Evolutionary conservation across 1,140 invertebrate species (phyloP).

Genomic region (Lysiphlebus fabarum): DNA sequence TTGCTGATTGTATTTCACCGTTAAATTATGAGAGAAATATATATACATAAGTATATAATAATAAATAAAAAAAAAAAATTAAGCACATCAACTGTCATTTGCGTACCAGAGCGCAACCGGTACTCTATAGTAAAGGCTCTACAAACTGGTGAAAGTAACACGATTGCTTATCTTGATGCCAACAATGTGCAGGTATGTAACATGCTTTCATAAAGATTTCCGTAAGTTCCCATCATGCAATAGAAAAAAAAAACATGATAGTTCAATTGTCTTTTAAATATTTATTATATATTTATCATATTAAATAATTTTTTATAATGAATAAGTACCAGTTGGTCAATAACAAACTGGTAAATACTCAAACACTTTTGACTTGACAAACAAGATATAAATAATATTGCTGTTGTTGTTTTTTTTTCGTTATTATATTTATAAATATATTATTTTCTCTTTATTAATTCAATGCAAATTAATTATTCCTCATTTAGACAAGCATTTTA

Average conservation of each 20-base stretch:
- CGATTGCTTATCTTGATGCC: conserved; percentile 22
- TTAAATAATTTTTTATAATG: too few species aligned
- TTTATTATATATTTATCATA: neutral
- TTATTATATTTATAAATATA: too few species aligned
- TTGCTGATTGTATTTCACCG: neutral
- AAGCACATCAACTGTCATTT: conserved; percentile 13
- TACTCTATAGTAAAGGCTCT: conserved; percentile 10
- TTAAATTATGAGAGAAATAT: neutral
- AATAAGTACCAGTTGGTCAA: too few species aligned
- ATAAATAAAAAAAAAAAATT: neutral
- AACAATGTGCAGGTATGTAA: conserved; percentile 23
- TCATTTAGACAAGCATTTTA: neutral
- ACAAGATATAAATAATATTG: too few species aligned
- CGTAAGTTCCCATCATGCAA: conserved; percentile 5
- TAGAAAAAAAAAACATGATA: conserved; percentile 3
- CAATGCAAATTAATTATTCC: neutral
- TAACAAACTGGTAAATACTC: too few species aligned
- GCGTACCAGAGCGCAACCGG: conserved; percentile 11
- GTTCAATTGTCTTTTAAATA: neutral
- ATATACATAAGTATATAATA: neutral
- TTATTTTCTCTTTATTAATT: conserved; percentile 2
- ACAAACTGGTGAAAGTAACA: conserved; percentile 24
- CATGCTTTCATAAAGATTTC: conserved; percentile 17
- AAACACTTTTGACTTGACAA: too few species aligned
- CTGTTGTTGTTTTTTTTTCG: too few species aligned